These are phyloP conservation scores for Pollicipes pollicipes DNA, from an alignment of 1,140 invertebrate species.

Conservation along the genomic window DNA sequence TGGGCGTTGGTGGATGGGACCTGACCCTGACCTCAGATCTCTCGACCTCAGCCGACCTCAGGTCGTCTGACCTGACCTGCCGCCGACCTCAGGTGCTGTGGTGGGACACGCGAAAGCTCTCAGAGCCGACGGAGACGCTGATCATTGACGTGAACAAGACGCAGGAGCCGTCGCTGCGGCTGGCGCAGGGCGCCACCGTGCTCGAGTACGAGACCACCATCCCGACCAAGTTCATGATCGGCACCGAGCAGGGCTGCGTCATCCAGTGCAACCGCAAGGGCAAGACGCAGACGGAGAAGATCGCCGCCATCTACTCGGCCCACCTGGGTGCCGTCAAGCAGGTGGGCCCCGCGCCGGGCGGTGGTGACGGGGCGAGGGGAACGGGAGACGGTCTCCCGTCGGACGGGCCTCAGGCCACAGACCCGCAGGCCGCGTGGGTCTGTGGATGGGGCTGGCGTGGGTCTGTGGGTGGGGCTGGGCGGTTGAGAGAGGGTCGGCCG, in stretches of 20 bases:
- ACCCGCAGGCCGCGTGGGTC: too few species aligned
- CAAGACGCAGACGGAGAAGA: conserved; percentile 26
- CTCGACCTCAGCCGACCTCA: too few species aligned
- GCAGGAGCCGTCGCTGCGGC: conserved; percentile 21
- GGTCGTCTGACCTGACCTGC: too few species aligned
- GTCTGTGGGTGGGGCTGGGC: too few species aligned
- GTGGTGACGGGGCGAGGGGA: too few species aligned
- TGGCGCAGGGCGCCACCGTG: conserved; percentile 57
- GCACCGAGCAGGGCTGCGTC: conserved; percentile 46
- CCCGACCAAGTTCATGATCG: conserved; percentile 60
- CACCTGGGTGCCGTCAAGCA: conserved; percentile 70
- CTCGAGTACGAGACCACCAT: conserved; percentile 81
- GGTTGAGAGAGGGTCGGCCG: too few species aligned
- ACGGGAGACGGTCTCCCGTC: too few species aligned
- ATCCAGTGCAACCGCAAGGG: conserved; percentile 20
- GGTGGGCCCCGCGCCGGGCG: too few species aligned
- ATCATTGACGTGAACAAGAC: conserved; percentile 57
- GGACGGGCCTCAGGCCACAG: too few species aligned
- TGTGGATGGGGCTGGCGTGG: too few species aligned
- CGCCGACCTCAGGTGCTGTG: conserved; percentile 39
- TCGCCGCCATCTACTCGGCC: conserved; percentile 46
- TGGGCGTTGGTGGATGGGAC: too few species aligned
- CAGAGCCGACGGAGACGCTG: conserved; percentile 56
- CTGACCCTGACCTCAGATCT: too few species aligned
- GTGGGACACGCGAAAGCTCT: conserved; percentile 77